Conservation (phyloP, 2,797 vertebrate species). For the Lepilemur septentrionalis region DNA sequence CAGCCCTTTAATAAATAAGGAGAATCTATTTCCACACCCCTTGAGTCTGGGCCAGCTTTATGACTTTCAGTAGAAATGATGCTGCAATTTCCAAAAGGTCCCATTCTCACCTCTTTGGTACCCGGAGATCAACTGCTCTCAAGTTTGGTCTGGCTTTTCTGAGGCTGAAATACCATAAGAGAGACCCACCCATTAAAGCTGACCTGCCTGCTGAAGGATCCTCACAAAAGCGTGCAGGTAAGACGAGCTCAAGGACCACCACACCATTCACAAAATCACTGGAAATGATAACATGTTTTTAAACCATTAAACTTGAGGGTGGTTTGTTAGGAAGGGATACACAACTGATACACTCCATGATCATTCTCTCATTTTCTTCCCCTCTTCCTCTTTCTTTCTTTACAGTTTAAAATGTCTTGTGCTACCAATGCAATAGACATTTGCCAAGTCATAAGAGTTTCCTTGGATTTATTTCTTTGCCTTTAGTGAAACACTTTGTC, state of each 20-base stretch:
- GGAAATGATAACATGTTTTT: neutral
- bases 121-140: neutral
- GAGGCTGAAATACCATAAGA: neutral
- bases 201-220: neutral
- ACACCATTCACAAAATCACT: neutral
- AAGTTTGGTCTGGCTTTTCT: neutral
- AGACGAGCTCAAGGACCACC: neutral
- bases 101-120: neutral
- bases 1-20: neutral
- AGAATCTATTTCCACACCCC: neutral
- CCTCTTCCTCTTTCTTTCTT: neutral
- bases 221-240: accelerated
- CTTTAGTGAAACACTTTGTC: neutral
- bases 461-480: neutral
- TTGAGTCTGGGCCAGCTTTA: neutral
- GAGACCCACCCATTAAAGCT: neutral
- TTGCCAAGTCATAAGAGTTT: neutral
- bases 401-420: neutral
- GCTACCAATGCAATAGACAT: neutral
- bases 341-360: neutral
- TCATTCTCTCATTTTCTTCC: neutral
- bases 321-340: neutral
- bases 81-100: neutral
- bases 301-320: neutral
- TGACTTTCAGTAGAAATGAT: neutral